A percentile compares a stretch with the other conserved stretches of the same genome.
phyloP scores from a whole-genome alignment of 2,113 vertebrate genomes.

The Parus major region DNA sequence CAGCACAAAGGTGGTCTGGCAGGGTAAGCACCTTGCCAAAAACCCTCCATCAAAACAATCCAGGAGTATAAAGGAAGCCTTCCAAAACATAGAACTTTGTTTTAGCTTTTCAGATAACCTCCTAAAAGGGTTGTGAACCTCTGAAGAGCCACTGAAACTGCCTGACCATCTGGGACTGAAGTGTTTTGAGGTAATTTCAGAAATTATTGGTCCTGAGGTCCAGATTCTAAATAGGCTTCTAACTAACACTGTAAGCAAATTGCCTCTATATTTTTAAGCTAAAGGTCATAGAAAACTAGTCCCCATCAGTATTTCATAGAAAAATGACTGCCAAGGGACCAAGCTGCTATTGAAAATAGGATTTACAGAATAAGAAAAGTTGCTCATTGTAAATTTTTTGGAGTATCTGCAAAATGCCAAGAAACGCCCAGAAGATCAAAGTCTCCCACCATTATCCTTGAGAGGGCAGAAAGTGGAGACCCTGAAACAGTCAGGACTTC shows the following conservation, averaged over 20 bases:
- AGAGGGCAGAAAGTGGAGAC: background rate
- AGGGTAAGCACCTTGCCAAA: background rate
- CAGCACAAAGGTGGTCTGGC: background rate
- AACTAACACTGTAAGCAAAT: background rate
- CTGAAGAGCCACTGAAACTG: background rate
- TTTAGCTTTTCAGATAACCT: background rate
- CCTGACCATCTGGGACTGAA: background rate
- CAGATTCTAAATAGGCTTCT: background rate
- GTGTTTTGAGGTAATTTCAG: background rate
- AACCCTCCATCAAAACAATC: background rate
- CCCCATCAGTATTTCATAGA: background rate
- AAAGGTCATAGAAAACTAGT: background rate
- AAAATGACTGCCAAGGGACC: background rate
- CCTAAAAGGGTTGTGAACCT: background rate
- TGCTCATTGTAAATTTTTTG: background rate
- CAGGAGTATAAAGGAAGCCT: background rate
- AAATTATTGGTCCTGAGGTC: background rate
- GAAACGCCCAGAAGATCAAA: background rate
- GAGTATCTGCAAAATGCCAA: background rate
- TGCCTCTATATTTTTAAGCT: background rate
- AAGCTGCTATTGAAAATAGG: background rate
- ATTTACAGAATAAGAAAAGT: background rate
- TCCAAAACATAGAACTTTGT: background rate
- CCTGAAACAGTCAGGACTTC: background rate
- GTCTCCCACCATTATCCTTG: background rate